A percentile compares a stretch with the other conserved stretches of the same genome.
Conservation (phyloP, 1,140 invertebrate species). For the Thaumetopoea pityocampa region DNA sequence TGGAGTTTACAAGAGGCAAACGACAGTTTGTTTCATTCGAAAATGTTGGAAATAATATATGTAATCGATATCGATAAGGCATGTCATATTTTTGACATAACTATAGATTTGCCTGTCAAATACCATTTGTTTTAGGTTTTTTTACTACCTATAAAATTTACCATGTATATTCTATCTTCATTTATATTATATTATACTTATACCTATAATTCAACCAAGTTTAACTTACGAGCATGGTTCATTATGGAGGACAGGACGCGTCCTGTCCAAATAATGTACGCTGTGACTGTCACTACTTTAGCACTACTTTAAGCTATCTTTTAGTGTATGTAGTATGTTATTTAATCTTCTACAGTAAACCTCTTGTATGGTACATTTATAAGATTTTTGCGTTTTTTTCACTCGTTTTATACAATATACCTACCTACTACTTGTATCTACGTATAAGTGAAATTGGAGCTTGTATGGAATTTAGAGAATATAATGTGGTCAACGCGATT, state of each 20-base stretch:
- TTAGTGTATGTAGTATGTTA: conserved; percentile 66
- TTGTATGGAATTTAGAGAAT: conserved; percentile 51
- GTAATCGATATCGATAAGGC: too few species aligned
- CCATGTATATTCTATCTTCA: too few species aligned
- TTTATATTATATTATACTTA: too few species aligned
- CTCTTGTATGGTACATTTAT: conserved; percentile 62
- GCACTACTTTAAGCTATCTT: conserved; percentile 66
- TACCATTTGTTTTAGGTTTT: too few species aligned
- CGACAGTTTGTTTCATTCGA: too few species aligned
- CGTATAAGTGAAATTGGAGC: conserved; percentile 71
- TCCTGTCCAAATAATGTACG: conserved; percentile 7
- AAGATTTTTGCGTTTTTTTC: conserved; percentile 70
- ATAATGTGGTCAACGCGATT: conserved; percentile 21
- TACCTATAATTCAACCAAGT: too few species aligned
- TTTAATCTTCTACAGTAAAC: conserved; percentile 64
- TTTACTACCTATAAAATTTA: too few species aligned
- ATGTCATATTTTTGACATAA: too few species aligned
- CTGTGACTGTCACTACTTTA: conserved; percentile 28
- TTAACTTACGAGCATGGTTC: conserved; percentile 9
- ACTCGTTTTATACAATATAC: conserved; percentile 74
- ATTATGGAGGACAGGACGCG: conserved; percentile 5
- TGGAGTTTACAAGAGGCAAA: conserved; percentile 7
- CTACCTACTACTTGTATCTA: conserved; percentile 61
- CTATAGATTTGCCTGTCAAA: too few species aligned
- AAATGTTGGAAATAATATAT: too few species aligned